phyloP scores from a whole-genome alignment of 2,113 vertebrate genomes.

The Xerus inauris region DNA sequence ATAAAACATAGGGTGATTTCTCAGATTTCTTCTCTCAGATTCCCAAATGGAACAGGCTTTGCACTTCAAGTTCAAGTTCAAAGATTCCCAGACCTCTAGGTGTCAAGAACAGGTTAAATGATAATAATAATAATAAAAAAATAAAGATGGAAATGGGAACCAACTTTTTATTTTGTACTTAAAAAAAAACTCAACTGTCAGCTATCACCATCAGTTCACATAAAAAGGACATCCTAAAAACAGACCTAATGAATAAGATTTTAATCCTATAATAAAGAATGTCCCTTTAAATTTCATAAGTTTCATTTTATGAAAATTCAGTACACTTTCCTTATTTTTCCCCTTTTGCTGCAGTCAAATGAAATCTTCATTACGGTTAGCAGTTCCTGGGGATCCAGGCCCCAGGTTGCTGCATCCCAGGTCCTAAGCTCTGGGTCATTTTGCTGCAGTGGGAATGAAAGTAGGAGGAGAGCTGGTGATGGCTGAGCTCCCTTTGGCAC shows the following conservation, averaged over 20 bases:
- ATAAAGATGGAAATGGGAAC: neutral
- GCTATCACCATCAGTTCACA: constrained; percentile 1
- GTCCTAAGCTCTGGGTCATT: neutral
- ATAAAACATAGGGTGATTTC: neutral
- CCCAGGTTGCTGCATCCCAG: neutral
- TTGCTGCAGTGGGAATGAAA: neutral
- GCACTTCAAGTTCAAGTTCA: neutral
- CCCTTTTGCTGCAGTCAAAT: neutral
- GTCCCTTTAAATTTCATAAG: constrained; percentile 31
- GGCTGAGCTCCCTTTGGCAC: neutral
- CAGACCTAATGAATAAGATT: constrained; percentile 40
- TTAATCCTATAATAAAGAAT: constrained; percentile 62
- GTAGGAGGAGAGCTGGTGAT: neutral
- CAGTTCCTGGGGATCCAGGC: neutral
- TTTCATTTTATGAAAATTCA: constrained; percentile 21
- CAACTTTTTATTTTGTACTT: constrained; percentile 55
- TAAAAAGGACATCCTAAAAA: constrained; percentile 44
- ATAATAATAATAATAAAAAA: neutral
- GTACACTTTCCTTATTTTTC: neutral
- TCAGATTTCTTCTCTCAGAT: neutral
- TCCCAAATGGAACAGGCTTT: neutral
- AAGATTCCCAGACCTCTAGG: neutral
- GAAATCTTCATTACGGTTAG: neutral
- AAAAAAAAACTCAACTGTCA: constrained; percentile 36
- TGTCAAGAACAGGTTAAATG: neutral